Base-by-base conservation (phyloP, 2,113 vertebrate genomes). In the Grallaria varia region DNA sequence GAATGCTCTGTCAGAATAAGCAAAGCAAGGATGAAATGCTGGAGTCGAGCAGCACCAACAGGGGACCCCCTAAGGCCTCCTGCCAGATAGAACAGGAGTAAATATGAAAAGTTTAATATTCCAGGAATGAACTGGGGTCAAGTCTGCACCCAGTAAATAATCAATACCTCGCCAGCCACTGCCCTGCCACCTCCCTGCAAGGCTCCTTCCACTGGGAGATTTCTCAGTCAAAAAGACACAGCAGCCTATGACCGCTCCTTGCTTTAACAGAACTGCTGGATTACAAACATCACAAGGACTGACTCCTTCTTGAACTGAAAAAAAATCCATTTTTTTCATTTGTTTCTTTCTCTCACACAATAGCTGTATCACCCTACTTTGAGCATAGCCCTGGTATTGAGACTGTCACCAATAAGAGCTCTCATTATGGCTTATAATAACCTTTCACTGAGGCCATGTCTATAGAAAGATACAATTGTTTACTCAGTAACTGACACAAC, bases 71-170 rank as follows among this genome's bases (percentile, higher is more conserved):
- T n/a, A 52, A 95, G 91, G 95, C 94, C 93, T 86, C 73, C 69
- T 97, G 97, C 97, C 98, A 98, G 95, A 96, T 82, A 95, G 33
- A 98, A 94, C 95, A 97, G 95, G 83, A 95, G 87, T 81, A 96
- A 97, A 97, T 95, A 97, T 16, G 93, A 95, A 89, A 96, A 95
- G 94, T 87, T 96, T 93, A 84, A 95, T 91, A 95, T 90, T 95
- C 92, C 95, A 97, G 89, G 92, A 97, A 96, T 66, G 81, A 97
- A 93, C 89, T 84, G 76, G 94, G 63, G 81, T 75, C 93, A 89
- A 86, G 83, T 74, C 91, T 93, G 91, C 15, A 77, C 89, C 30
- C 93, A 96, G 96, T 91, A 94, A 95, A 95, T 15, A 81, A 42
- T 50, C 84, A 90, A 28, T 4, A 85, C 53, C 83, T 81, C 21